These are phyloP conservation scores for Himalopsyche anomala DNA, from an alignment of 2,888 invertebrate genomes.

Conservation along the genomic window DNA sequence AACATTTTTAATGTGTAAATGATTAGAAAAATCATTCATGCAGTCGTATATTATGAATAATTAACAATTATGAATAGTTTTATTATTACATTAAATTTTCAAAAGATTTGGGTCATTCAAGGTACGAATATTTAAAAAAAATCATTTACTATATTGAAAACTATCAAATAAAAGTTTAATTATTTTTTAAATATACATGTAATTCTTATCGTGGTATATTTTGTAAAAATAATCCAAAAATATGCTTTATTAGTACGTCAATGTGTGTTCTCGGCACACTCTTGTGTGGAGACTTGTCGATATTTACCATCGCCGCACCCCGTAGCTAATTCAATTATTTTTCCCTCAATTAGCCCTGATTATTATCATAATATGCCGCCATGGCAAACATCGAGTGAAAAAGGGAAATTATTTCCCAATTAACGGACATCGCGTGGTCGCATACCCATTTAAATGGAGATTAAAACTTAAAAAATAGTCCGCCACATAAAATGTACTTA, in stretches of 20 bases:
- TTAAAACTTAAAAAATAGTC: constrained; percentile 29
- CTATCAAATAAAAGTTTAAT: too few relatives aligned
- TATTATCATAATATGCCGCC: constrained; percentile 63
- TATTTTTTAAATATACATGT: too few relatives aligned
- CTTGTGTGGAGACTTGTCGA: background rate
- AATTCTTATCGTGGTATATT: too few relatives aligned
- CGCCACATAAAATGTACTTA: background rate
- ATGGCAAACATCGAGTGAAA: constrained; percentile 59
- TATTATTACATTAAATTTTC: too few relatives aligned
- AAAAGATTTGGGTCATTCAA: too few relatives aligned
- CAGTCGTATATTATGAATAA: too few relatives aligned
- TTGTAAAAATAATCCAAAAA: background rate
- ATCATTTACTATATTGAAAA: too few relatives aligned
- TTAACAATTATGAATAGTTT: too few relatives aligned
- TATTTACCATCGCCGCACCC: constrained; percentile 51
- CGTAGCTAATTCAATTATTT: constrained; percentile 61
- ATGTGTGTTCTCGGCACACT: background rate
- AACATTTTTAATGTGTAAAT: too few relatives aligned
- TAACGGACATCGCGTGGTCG: constrained; percentile 37
- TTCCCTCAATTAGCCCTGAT: constrained; percentile 63
- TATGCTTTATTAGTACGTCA: background rate
- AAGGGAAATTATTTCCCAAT: constrained; percentile 45
- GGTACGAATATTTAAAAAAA: too few relatives aligned
- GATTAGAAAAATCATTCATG: too few relatives aligned
- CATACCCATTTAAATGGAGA: constrained; percentile 15